Evolutionary conservation across 1,140 invertebrate species (phyloP).

Genomic region (Meteorus sp.): DNA sequence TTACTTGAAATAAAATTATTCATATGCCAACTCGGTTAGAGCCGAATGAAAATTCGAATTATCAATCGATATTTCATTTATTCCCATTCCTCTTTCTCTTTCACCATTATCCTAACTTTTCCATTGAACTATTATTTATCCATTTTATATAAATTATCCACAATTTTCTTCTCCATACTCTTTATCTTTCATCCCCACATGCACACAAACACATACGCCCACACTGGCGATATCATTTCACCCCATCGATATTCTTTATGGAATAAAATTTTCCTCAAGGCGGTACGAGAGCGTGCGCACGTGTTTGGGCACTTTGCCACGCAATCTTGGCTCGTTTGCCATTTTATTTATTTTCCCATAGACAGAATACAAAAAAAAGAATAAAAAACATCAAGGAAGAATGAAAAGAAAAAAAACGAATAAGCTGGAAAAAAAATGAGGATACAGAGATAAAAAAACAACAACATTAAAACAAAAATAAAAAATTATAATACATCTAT

Average conservation of each 20-base stretch:
- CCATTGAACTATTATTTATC: too few relatives aligned
- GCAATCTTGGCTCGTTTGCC: slow-evolving; percentile 26
- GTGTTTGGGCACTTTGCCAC: slow-evolving; percentile 25
- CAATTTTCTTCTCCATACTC: too few relatives aligned
- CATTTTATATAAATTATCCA: too few relatives aligned
- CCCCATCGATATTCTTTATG: slow-evolving; percentile 16
- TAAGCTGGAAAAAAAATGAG: slow-evolving; percentile 10
- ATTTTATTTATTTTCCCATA: slow-evolving; percentile 20
- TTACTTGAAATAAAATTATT: too few relatives aligned
- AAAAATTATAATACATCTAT: neutral
- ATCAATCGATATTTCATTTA: too few relatives aligned
- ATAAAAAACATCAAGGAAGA: neutral
- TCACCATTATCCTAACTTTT: too few relatives aligned
- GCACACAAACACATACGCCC: too few relatives aligned
- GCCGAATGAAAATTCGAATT: too few relatives aligned
- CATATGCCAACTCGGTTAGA: too few relatives aligned
- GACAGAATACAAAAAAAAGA: slow-evolving; percentile 10
- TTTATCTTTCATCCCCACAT: too few relatives aligned
- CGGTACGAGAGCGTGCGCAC: slow-evolving; percentile 6
- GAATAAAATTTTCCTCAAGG: slow-evolving; percentile 29
- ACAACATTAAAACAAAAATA: slow-evolving; percentile 3
- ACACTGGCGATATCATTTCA: neutral
- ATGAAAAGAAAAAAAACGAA: neutral
- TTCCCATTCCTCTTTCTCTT: neutral
- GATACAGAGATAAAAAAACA: neutral